phyloP scores from a whole-genome alignment of 1,140 invertebrate genomes.

The Drosophila parvula region DNA sequence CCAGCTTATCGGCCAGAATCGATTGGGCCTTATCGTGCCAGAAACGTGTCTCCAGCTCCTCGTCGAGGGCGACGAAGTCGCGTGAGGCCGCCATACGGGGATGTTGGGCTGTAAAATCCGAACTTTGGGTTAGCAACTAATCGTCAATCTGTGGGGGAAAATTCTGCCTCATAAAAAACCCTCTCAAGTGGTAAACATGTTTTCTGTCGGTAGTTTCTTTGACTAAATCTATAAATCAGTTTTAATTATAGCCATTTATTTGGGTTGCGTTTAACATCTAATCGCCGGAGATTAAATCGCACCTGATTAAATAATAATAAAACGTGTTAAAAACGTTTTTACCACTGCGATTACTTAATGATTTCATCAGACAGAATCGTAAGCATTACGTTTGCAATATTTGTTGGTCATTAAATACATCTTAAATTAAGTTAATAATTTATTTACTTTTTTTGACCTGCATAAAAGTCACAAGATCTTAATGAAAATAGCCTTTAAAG shows the following conservation, averaged over 20 bases:
- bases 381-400: neutral
- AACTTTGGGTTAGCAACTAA: conserved; percentile 49
- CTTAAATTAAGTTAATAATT: too few relatives aligned
- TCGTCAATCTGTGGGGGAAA: conserved; percentile 14
- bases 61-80: conserved; percentile 58
- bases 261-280: neutral
- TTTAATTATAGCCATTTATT: conserved; percentile 40
- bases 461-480: too few relatives aligned
- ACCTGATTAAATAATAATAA: conserved; percentile 3
- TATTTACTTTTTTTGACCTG: too few relatives aligned
- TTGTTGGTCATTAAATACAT: too few relatives aligned
- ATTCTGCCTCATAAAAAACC: conserved; percentile 18
- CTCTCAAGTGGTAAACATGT: conserved; percentile 17
- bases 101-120: conserved; percentile 56
- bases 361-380: neutral
- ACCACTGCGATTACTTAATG: neutral
- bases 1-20: conserved; percentile 71
- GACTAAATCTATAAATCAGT: conserved; percentile 36
- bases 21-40: conserved; percentile 72
- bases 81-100: conserved; percentile 51
- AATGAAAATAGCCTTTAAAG: too few relatives aligned
- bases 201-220: neutral
- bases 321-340: conserved; percentile 37
- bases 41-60: conserved; percentile 66
- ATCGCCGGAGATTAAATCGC: neutral